A percentile compares a stretch with the other conserved stretches of the same genome.
Conservation (phyloP, 1,140 invertebrate species). For the Drosophila erecta region DNA sequence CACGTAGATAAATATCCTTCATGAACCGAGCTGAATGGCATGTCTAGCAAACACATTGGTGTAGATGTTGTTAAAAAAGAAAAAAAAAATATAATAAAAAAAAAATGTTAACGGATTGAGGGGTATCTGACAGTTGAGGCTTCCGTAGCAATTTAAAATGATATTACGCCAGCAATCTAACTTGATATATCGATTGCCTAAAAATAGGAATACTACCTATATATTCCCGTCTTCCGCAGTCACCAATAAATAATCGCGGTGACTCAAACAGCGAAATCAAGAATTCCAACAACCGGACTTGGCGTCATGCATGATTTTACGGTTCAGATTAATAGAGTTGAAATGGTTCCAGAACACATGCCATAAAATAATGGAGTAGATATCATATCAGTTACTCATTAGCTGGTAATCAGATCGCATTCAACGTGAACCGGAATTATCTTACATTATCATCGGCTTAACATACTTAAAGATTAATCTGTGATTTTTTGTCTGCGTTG, state of each 20-base stretch:
- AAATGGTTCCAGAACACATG: conserved; percentile 7
- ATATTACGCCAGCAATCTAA: too few species aligned
- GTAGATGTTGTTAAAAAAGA: too few species aligned
- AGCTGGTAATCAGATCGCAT: conserved; percentile 21
- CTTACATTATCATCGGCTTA: conserved; percentile 7
- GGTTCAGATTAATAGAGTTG: conserved; percentile 8
- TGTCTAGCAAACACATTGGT: too few species aligned
- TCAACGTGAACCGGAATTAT: conserved; percentile 9
- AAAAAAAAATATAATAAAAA: too few species aligned
- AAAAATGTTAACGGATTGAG: too few species aligned
- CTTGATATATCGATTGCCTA: not conserved
- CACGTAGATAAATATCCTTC: too few species aligned
- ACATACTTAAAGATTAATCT: conserved; percentile 17
- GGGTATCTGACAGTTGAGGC: too few species aligned
- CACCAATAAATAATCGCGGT: not conserved
- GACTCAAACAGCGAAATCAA: not conserved
- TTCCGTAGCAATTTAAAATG: too few species aligned
- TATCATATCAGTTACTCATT: conserved; percentile 19
- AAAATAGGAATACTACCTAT: not conserved
- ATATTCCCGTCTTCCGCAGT: not conserved
- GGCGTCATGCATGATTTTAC: not conserved
- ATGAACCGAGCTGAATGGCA: too few species aligned
- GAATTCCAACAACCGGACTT: not conserved
- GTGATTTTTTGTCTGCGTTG: conserved; percentile 30
- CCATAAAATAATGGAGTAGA: conserved; percentile 12